Evolutionary conservation across 2,113 vertebrate species (phyloP).

Genomic region (Bubo bubo): DNA sequence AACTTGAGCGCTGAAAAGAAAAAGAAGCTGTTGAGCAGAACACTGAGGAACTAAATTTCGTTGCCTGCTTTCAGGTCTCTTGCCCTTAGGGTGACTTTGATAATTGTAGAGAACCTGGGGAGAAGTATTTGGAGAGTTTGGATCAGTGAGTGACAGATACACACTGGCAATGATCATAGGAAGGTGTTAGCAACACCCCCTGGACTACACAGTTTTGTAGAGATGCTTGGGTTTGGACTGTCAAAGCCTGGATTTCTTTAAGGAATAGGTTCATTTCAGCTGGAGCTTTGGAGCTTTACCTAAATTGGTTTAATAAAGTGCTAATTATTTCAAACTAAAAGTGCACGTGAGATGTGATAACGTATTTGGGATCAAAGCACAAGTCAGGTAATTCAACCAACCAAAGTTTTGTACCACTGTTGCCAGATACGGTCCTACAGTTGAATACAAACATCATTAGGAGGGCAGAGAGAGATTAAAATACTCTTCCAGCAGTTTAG

Average conservation of each 20-base stretch:
- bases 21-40: background rate
- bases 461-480: background rate
- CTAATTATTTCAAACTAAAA: background rate
- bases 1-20: background rate
- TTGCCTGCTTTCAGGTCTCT: background rate
- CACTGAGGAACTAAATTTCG: background rate
- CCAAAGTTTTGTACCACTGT: background rate
- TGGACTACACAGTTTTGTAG: background rate
- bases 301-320: background rate
- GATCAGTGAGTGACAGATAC: background rate
- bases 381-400: background rate
- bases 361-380: background rate
- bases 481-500: background rate
- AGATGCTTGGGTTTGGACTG: background rate
- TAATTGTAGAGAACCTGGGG: background rate
- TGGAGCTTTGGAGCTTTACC: background rate
- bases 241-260: background rate
- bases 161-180: background rate
- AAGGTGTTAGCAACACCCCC: background rate
- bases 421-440: background rate
- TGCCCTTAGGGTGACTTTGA: background rate
- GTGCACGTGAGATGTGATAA: background rate
- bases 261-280: background rate
- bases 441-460: background rate
- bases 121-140: background rate